These are phyloP conservation scores for Pedionomus torquatus DNA, from an alignment of 2,113 vertebrate genomes.

Conservation along the genomic window DNA sequence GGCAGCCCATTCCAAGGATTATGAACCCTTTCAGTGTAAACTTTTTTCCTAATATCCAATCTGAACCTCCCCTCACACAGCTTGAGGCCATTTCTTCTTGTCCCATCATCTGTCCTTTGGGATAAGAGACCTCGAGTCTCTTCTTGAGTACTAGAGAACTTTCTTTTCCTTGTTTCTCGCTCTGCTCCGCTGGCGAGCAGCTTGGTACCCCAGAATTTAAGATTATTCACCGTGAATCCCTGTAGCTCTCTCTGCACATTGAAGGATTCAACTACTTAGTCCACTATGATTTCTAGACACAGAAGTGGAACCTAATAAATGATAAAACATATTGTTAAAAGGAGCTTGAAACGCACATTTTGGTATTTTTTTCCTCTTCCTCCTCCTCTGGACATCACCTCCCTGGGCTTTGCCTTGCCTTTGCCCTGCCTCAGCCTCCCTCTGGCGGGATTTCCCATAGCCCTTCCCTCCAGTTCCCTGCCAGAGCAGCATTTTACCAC, in stretches of 20 bases:
- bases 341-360: not conserved
- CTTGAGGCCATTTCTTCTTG: no score
- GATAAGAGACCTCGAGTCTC: no score
- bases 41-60: no score
- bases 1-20: no score
- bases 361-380: not conserved
- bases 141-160: no score
- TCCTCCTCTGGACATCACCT: not conserved
- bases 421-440: not conserved
- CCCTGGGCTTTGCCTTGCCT: not conserved
- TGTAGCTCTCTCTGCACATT: not conserved
- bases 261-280: not conserved
- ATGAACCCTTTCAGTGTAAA: no score
- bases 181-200: not conserved
- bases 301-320: not conserved
- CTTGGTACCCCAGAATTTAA: not conserved
- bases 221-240: not conserved
- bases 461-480: not conserved
- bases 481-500: not conserved
- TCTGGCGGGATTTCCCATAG: not conserved
- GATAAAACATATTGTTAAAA: not conserved
- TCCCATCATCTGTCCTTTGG: no score
- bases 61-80: no score
- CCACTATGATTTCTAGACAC: not conserved
- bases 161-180: not conserved